Base-by-base conservation (phyloP, 2,888 invertebrate genomes). In the Celastrina argiolus region DNA sequence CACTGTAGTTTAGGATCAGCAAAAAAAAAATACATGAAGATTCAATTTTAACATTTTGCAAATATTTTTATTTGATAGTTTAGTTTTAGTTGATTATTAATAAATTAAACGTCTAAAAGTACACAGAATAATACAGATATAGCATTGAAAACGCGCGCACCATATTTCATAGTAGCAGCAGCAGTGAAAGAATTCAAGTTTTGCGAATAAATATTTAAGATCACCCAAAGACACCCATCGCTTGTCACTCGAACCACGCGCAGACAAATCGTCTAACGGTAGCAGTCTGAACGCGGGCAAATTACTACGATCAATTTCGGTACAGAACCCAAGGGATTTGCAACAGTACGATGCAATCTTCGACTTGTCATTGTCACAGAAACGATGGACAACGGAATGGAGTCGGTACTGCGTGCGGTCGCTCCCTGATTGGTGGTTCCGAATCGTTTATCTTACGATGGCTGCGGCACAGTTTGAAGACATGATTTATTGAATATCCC, bases 221-320 rank as follows among this genome's bases (percentile, higher is more conserved):
- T 22, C n/a, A 2, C 18, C 12, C 16, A 2, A n/a, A n/a, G 18
- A 7, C 28, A 31, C 61, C 39, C n/a, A 18, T 61, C 59, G 31
- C 26, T 56, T 63, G 67, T 65, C 26, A 28, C 64, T 65, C 66
- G 59, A 66, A 65, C 63, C 69, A 69, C 65, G 16, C 64, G 64
- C 69, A 80, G 81, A 84, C 73, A 77, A 78, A 83, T 84, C 75
- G 78, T 69, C 74, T 74, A 71, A 71, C 76, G 74, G 73, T 73
- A 69, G 72, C 76, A 74, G 76, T 75, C 79, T 78, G 79, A 80
- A 79, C 79, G 77, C 78, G 76, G 74, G 81, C 81, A 87, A 87
- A 88, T 88, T 85, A 85, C 87, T 75, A 73, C 84, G 82, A 88
- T 88, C 87, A 85, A 87, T 87, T 83, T 78, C 81, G 75, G 76